Percentiles rank a stretch among this genome's conserved stretches.
Evolutionary conservation across 2,888 invertebrate species (phyloP).

Genomic region (Chrysotoxum bicinctum): DNA sequence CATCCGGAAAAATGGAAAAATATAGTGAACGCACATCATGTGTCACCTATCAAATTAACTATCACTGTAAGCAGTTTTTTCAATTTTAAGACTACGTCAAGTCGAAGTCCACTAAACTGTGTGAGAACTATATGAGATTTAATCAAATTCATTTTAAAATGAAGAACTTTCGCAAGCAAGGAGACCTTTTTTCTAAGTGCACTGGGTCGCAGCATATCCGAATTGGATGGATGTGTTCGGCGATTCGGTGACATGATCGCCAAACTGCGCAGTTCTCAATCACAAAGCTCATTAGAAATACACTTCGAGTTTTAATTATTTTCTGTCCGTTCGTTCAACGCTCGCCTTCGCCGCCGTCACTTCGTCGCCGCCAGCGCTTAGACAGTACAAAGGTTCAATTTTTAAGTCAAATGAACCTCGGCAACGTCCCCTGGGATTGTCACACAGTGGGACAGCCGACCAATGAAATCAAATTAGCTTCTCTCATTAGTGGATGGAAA

Average conservation of each 20-base stretch:
- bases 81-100: too few relatives aligned
- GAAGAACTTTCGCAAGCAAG: too few relatives aligned
- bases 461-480: slow-evolving; percentile 70
- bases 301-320: slow-evolving; percentile 35
- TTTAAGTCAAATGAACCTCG: slow-evolving; percentile 52
- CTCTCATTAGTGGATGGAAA: slow-evolving; percentile 66
- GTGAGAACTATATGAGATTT: too few relatives aligned
- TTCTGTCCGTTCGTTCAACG: neutral
- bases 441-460: slow-evolving; percentile 55
- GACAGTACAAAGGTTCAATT: slow-evolving; percentile 25
- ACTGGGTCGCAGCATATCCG: slow-evolving; percentile 2
- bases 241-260: slow-evolving; percentile 57
- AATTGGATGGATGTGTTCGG: slow-evolving; percentile 36
- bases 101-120: too few relatives aligned
- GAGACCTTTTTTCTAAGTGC: neutral
- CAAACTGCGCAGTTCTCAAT: neutral
- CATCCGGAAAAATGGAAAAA: too few relatives aligned
- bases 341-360: neutral
- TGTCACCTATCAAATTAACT: too few relatives aligned
- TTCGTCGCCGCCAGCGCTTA: neutral
- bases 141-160: too few relatives aligned
- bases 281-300: slow-evolving; percentile 61
- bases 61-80: too few relatives aligned
- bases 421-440: slow-evolving; percentile 62
- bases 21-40: too few relatives aligned